Evolutionary conservation across 1,140 invertebrate species (phyloP).

Genomic region (Portunus trituberculatus): DNA sequence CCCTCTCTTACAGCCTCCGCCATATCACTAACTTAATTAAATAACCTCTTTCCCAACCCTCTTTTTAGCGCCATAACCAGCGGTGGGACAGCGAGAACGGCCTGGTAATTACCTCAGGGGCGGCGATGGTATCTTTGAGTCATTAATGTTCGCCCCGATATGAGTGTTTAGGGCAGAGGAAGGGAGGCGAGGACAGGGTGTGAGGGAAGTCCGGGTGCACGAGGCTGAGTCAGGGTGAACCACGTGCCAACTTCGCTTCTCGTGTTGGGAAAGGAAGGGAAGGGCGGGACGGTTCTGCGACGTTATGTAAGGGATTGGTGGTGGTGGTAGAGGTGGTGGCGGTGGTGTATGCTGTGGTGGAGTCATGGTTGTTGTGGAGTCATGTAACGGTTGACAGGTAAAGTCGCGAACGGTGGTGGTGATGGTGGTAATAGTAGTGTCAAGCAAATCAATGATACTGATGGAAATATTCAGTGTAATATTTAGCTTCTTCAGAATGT

Average conservation of each 20-base stretch:
- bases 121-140: neutral
- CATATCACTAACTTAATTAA: slow-evolving; percentile 54
- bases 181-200: neutral
- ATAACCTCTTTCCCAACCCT: neutral
- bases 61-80: neutral
- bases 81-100: neutral
- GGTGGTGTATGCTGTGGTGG: no score
- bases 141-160: neutral
- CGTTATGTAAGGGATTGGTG: neutral
- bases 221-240: neutral
- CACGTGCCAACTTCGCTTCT: neutral
- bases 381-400: no score
- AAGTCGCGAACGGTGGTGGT: neutral
- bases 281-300: neutral
- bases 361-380: no score
- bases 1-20: neutral
- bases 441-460: no score
- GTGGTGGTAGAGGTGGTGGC: no score
- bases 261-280: neutral
- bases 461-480: no score
- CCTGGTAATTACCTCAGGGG: neutral
- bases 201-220: neutral
- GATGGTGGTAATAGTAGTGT: neutral
- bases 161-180: slow-evolving; percentile 15
- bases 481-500: no score